A percentile compares a stretch with the other conserved stretches of the same genome.
phyloP scores from a whole-genome alignment of 2,797 vertebrate genomes.

The Nasua narica region DNA sequence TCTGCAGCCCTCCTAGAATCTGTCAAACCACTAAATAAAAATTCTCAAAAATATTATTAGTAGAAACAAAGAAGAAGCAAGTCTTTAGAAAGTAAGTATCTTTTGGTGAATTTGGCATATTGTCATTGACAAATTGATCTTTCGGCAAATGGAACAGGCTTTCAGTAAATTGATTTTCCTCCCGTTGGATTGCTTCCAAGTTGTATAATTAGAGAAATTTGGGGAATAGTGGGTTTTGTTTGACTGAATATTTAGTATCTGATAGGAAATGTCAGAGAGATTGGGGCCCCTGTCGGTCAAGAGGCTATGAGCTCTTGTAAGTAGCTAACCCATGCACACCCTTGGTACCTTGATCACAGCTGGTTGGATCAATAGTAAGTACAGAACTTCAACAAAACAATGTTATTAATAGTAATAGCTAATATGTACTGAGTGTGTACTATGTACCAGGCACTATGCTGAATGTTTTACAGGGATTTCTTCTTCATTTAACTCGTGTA shows the following conservation, averaged over 20 bases:
- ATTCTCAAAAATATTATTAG: neutral
- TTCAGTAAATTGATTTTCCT: neutral
- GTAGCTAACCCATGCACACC: neutral
- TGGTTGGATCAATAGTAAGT: neutral
- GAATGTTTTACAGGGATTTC: neutral
- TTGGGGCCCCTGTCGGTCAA: neutral
- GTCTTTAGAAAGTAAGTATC: neutral
- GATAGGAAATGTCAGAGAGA: neutral
- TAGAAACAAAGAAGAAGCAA: neutral
- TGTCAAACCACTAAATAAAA: neutral
- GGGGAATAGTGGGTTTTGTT: neutral
- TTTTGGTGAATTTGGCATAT: neutral
- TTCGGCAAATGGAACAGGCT: neutral
- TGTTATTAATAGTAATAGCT: neutral
- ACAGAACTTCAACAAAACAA: neutral
- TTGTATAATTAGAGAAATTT: neutral
- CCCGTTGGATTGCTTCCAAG: neutral
- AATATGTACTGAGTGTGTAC: neutral
- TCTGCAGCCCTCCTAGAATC: neutral
- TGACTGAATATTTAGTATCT: neutral
- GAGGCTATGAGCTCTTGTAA: neutral
- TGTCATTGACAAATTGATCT: neutral
- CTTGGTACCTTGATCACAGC: neutral
- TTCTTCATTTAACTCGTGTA: neutral
- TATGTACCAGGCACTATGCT: neutral